Conservation (phyloP, 2,113 vertebrate genomes). For the Thymallus thymallus region DNA sequence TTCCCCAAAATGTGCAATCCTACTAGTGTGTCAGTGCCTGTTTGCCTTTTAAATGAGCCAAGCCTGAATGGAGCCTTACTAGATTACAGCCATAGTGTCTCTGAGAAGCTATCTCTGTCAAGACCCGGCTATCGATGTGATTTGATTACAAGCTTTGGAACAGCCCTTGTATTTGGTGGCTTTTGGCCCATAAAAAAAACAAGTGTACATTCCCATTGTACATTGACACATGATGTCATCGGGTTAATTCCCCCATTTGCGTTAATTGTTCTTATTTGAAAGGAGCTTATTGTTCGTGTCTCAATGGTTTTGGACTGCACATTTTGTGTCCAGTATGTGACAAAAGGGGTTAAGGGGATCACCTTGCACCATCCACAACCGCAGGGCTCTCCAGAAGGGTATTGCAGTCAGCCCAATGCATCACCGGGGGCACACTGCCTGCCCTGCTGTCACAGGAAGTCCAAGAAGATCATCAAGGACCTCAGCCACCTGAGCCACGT, state of each 20-base stretch:
- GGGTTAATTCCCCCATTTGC: conserved; percentile 41
- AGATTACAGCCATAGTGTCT: conserved; percentile 20
- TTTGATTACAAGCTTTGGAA: conserved; percentile 20
- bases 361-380: conserved; percentile 13
- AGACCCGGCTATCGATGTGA: background rate
- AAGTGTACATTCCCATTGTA: conserved; percentile 29
- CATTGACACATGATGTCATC: conserved; percentile 16
- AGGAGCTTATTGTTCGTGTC: conserved; percentile 27
- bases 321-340: conserved; percentile 39
- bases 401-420: no score
- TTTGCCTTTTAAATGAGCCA: background rate
- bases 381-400: conserved; percentile 8
- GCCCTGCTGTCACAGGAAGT: no score
- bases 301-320: background rate
- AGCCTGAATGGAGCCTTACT: background rate
- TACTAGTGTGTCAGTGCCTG: no score
- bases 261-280: conserved; percentile 25
- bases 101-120: conserved; percentile 3
- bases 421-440: no score
- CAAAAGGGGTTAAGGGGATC: conserved; percentile 37
- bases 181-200: background rate
- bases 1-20: no score
- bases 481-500: background rate
- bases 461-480: conserved; percentile 22
- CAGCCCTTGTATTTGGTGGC: conserved; percentile 12